A percentile compares a stretch with the other conserved stretches of the same genome.
phyloP scores from a whole-genome alignment of 23 tunicate genomes.

The Trididemnum clinides region DNA sequence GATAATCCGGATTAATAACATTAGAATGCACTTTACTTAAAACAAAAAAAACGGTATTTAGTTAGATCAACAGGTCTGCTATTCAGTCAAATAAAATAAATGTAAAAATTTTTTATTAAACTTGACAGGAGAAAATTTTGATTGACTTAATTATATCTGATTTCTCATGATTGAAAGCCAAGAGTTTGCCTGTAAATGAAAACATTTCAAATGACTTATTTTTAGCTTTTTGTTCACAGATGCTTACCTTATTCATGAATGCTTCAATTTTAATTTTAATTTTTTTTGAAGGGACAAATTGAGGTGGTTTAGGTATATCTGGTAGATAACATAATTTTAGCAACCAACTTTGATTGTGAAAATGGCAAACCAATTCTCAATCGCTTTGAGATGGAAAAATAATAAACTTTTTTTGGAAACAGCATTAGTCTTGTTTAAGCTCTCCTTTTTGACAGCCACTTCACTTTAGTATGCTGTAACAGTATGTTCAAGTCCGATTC shows the following conservation, averaged over 20 bases:
- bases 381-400: not conserved
- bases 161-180: not conserved
- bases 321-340: not conserved
- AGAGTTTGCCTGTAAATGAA: not conserved
- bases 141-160: not conserved
- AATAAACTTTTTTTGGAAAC: not conserved
- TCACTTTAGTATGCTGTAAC: not conserved
- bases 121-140: no score
- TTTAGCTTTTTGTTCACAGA: not conserved
- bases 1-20: no score
- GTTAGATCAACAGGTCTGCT: no score
- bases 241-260: not conserved
- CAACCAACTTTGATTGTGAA: not conserved
- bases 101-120: no score
- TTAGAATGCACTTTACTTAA: no score
- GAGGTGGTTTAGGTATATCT: not conserved
- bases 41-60: no score
- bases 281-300: not conserved
- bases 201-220: not conserved
- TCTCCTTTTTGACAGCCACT: not conserved
- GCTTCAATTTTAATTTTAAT: not conserved
- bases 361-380: not conserved
- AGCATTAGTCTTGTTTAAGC: not conserved
- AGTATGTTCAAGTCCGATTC: not conserved
- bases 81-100: no score